Conservation (phyloP, 2,797 vertebrate species). For the Nothura maculosa region DNA sequence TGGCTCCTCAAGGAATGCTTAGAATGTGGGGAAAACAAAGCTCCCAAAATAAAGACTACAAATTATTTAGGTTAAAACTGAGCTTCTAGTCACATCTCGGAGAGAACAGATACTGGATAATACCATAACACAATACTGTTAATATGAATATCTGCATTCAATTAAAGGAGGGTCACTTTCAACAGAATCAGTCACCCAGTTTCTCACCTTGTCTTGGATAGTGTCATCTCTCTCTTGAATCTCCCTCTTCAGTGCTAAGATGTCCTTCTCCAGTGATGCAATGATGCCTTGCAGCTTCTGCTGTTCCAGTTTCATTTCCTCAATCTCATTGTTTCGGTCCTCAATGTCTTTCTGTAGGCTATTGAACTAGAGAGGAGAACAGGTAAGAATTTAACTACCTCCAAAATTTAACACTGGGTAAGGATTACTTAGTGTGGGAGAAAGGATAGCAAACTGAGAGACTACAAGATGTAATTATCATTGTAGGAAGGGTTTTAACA, state of each 20-base stretch:
- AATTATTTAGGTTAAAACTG: neutral
- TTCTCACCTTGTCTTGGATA: slow-evolving; percentile 90
- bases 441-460: neutral
- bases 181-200: neutral
- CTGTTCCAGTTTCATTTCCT: slow-evolving; percentile 86
- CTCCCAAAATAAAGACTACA: neutral
- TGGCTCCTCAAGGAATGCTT: neutral
- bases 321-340: slow-evolving; percentile 82
- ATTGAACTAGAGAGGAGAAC: slow-evolving; percentile 81
- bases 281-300: slow-evolving; percentile 87
- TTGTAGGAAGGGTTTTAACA: neutral
- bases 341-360: slow-evolving; percentile 89
- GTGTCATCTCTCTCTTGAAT: slow-evolving; percentile 88
- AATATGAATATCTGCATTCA: neutral
- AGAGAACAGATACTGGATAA: neutral
- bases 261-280: slow-evolving; percentile 89
- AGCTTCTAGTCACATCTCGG: neutral
- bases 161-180: neutral
- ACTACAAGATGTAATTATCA: neutral
- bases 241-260: slow-evolving; percentile 87
- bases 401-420: neutral
- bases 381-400: neutral
- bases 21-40: neutral
- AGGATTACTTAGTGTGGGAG: neutral
- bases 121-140: neutral